Evolutionary conservation across 2,888 invertebrate genomes (phyloP), one percentile per base, ranked within the genome.

Genomic region (Hedychridium roseum): DNA sequence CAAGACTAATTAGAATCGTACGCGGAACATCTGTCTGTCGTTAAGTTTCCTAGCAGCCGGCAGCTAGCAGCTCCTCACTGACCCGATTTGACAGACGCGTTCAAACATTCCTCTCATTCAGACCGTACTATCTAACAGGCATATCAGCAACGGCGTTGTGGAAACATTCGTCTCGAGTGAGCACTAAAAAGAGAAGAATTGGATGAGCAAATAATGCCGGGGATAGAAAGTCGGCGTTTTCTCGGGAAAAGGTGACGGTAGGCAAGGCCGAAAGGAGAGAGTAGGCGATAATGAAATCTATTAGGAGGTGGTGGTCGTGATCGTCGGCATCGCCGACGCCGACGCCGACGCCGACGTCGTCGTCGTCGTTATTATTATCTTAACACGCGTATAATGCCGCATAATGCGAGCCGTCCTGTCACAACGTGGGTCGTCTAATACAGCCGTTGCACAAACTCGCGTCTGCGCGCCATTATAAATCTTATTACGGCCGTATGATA

Each of bases 1-100:
- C 66, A 69, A 71, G 70, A 62, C 64, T 64, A 69, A 69, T 71
- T 71, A 68, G 60, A 70, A 64, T 61, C 54, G 59, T 52, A 45
- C 47, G 54, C 31, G 44, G 32, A 57, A 46, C 59, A 54, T 65
- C 60, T 63, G 61, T 43, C 50, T 50, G 43, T 55, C 54, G 53
- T 54, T 54, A 46, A 43, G 45, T 31, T 41, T 38, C 15, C 46
- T 37, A 34, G 35, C 26, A 17, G 48, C 46, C 43, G 34, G n/a
- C n/a, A n/a, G n/a, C n/a, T n/a, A n/a, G n/a, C n/a, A n/a, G n/a
- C n/a, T n/a, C n/a, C n/a, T n/a, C n/a, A n/a, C n/a, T 23, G 23
- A 23, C 23, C 23, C 23, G 23, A 23, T 23, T 23, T 5, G 23
- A 9, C 9, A 23, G n/a, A n/a, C n/a, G n/a, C n/a, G n/a, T n/a